Evolutionary conservation across 2,888 invertebrate species (phyloP).

Genomic region (Pherbina coryleti): DNA sequence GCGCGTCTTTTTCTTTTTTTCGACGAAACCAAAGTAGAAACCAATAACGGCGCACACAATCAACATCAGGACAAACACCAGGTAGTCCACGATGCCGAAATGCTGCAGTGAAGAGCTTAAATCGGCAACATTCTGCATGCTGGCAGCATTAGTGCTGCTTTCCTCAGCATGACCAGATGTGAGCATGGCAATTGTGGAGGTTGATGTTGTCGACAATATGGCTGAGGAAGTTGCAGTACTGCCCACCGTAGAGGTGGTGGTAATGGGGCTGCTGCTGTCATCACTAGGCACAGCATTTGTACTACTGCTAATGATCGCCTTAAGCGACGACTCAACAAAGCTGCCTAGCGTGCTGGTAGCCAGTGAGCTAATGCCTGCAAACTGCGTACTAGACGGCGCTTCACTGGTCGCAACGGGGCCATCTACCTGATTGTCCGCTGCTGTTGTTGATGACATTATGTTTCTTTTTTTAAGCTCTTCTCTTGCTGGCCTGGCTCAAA

Average conservation of each 20-base stretch:
- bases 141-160: slow-evolving; percentile 10
- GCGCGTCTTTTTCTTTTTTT: slow-evolving; percentile 69
- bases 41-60: slow-evolving; percentile 83
- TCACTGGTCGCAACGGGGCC: not conserved
- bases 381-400: slow-evolving; percentile 15
- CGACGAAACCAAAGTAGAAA: slow-evolving; percentile 84
- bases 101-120: slow-evolving; percentile 73
- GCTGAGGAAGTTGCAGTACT: slow-evolving; percentile 20
- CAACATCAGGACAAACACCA: slow-evolving; percentile 83
- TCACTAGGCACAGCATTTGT: slow-evolving; percentile 44
- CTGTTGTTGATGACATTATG: slow-evolving; percentile 55
- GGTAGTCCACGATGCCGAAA: slow-evolving; percentile 82
- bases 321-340: slow-evolving; percentile 46
- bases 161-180: not conserved
- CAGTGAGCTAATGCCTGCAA: slow-evolving; percentile 48
- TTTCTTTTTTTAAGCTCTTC: slow-evolving; percentile 1
- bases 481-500: not conserved
- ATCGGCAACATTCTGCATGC: slow-evolving; percentile 63
- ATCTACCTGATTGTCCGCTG: not conserved
- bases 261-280: slow-evolving; percentile 30
- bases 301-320: slow-evolving; percentile 58
- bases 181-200: not conserved
- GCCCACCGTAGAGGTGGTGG: slow-evolving; percentile 29
- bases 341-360: not conserved
- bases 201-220: not conserved